Evolutionary conservation across 2,797 vertebrate species (phyloP), one percentile per base, ranked within the genome.

Genomic region (Percopsis omiscomaycus): DNA sequence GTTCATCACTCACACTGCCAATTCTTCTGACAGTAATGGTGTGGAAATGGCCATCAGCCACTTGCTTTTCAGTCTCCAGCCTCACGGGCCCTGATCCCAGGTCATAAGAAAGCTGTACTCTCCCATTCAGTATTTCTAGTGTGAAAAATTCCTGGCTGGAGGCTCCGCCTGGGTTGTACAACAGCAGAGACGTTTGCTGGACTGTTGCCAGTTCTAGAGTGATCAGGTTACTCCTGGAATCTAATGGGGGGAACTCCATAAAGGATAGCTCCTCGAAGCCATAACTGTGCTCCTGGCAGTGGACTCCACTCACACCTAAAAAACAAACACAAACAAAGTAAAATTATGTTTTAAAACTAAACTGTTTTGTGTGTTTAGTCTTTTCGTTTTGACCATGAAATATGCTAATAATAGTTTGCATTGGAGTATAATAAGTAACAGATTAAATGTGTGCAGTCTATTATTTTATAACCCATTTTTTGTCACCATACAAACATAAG

Each of bases 191-290:
- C 61, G 90, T 84, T 47, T 66, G 87, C 59, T 89, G 87, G 61
- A 92, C 67, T 8, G 92, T 93, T 0, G 93, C 92, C 70, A 93
- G 85, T 72, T 93, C 90, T 27, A 94, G 59, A 49, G 84, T 91
- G 74, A 94, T 91, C 11, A 90, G 80, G 83, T 93, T 94, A 70
- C 83, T 90, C 66, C 87, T 90, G 45, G 89, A 86, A 79, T 94
- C 91, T 71, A 93, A 71, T 0, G 90, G 77, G 13, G 91, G 90
- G 64, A 92, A 91, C 81, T 93, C 92, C 75, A 93, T 88, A 55
- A 88, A 94, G 58, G 93, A 93, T 37, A 94, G 65, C 59, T 93
- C 92, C 57, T 91, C 87, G 79, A 93, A 94, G 12, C 92, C 92
- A 66, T 87, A 92, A 66, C 90, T 92, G 49, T 86, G 67, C 66